Conservation (phyloP, 2,888 invertebrate genomes). For the Noctua pronuba region DNA sequence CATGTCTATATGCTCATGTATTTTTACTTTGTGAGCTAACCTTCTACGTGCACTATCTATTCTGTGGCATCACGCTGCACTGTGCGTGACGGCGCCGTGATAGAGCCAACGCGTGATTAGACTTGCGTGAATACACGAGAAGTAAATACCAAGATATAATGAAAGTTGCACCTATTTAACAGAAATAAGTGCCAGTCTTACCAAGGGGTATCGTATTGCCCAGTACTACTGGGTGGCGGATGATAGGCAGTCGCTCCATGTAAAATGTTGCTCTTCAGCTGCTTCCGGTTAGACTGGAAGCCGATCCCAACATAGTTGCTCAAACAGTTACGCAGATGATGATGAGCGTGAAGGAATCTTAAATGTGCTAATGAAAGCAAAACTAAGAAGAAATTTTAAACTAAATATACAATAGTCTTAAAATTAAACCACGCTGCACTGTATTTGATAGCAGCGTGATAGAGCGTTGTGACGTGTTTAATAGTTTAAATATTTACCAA, state of each 20-base stretch:
- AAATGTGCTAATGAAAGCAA: neutral
- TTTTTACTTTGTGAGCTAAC: neutral
- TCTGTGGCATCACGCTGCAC: neutral
- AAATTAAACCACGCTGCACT: neutral
- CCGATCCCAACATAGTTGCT: neutral
- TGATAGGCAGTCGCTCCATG: neutral
- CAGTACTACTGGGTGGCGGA: neutral
- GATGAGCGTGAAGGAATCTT: neutral
- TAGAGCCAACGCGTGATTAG: neutral
- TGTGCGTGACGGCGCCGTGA: constrained; percentile 3
- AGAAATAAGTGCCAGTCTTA: neutral
- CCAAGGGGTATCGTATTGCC: neutral
- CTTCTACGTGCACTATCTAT: neutral
- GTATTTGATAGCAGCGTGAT: no score
- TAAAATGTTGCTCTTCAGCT: neutral
- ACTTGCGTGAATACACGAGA: neutral
- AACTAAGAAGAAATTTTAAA: neutral
- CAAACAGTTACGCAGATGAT: neutral
- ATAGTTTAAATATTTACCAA: neutral
- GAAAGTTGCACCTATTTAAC: no score
- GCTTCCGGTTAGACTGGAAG: neutral
- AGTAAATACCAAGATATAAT: constrained; percentile 1
- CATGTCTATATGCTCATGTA: neutral
- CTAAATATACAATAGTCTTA: neutral
- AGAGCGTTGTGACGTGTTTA: neutral